phyloP scores from a whole-genome alignment of 2,113 vertebrate genomes.

The Leucosticte australis region DNA sequence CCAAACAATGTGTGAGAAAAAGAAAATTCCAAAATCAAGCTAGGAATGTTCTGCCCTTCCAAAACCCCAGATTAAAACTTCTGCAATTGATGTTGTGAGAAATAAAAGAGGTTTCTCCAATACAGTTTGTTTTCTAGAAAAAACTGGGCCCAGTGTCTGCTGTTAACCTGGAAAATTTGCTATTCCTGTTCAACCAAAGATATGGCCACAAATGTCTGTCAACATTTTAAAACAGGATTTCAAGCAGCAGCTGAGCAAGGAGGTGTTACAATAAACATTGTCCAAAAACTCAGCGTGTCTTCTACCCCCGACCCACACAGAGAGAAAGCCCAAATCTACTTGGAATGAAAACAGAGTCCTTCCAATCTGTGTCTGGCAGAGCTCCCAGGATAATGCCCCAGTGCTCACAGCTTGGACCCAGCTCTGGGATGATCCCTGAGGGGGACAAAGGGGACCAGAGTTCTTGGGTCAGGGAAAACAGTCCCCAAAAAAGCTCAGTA shows the following conservation, averaged over 20 bases:
- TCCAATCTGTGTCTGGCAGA: background rate
- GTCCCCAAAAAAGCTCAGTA: background rate
- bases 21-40: background rate
- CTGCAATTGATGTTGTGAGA: background rate
- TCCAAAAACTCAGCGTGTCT: background rate
- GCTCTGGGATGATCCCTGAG: background rate
- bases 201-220: background rate
- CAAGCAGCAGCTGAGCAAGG: background rate
- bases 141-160: background rate
- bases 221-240: background rate
- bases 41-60: background rate
- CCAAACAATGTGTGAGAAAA: background rate
- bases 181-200: background rate
- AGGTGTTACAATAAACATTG: background rate
- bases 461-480: background rate
- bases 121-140: background rate
- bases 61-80: background rate
- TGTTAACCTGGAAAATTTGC: background rate
- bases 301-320: background rate
- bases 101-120: background rate
- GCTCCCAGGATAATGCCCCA: background rate
- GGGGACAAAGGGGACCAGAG: background rate
- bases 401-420: background rate
- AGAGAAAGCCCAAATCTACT: background rate
- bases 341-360: background rate